These are phyloP conservation scores for Gallinago media DNA, from an alignment of 2,113 vertebrate species.

Conservation along the genomic window DNA sequence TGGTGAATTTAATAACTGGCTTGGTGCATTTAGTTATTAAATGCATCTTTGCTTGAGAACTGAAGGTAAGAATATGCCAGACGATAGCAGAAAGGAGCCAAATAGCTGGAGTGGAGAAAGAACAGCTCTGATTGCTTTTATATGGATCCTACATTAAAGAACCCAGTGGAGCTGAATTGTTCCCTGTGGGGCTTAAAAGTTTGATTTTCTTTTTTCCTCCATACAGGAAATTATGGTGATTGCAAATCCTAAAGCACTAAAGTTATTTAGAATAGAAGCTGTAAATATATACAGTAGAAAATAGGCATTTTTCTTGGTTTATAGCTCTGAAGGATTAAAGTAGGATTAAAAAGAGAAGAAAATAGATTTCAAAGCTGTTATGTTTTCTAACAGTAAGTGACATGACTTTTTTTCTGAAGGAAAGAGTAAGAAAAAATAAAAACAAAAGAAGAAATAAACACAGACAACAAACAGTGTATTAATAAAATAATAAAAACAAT, in stretches of 20 bases:
- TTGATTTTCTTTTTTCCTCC: slow-evolving; percentile 23
- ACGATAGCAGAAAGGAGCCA: background rate
- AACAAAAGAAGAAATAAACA: background rate
- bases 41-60: background rate
- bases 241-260: slow-evolving; percentile 55
- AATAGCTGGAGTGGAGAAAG: slow-evolving; percentile 13
- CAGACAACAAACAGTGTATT: background rate
- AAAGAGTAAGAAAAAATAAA: background rate
- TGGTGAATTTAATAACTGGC: slow-evolving; percentile 36
- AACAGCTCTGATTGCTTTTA: slow-evolving; percentile 37
- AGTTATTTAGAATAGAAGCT: slow-evolving; percentile 56
- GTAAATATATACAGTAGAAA: slow-evolving; percentile 61
- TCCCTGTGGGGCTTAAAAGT: slow-evolving; percentile 34
- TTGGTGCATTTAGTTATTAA: slow-evolving; percentile 7
- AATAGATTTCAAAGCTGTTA: slow-evolving; percentile 65
- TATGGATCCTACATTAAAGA: slow-evolving; percentile 16
- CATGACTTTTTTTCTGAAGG: background rate
- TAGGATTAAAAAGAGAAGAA: slow-evolving; percentile 64
- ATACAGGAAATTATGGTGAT: slow-evolving; percentile 29
- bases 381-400: slow-evolving; percentile 21
- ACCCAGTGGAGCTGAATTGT: slow-evolving; percentile 21
- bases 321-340: slow-evolving; percentile 62
- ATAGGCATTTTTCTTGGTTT: slow-evolving; percentile 54
- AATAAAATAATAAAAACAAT: background rate
- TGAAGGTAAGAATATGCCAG: slow-evolving; percentile 14